Evolutionary conservation across 2,797 vertebrate species (phyloP), one percentile per base, ranked within the genome.

Genomic region (Brachyalestes nurse): DNA sequence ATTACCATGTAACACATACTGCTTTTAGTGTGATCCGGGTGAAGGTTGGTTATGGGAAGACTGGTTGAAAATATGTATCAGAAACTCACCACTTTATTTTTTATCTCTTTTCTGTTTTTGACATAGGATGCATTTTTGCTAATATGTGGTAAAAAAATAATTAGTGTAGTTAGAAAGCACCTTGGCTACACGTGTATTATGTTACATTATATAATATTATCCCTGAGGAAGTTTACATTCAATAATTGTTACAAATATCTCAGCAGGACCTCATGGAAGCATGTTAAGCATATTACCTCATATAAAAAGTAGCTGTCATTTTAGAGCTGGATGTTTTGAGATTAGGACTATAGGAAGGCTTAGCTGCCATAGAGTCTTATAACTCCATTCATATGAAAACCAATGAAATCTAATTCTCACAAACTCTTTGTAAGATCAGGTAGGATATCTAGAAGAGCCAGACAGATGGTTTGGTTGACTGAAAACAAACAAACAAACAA

Each of bases 51-150:
- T 86, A 81, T 82, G 78, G n/a, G 55, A 84, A 79, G 4, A 89
- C 87, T 87, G 88, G 92, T 91, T 87, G 61, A 0, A 45, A 65
- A 58, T 62, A 49, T 62, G 88, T 84, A n/a, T n/a, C n/a, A n/a
- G n/a, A n/a, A n/a, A n/a, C n/a, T n/a, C n/a, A n/a, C n/a, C 88
- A 88, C 83, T 91, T 91, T 90, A 85, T 8, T 0, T 53, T 49
- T 49, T 49, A 42, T 72, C 28, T 40, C 12, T 55, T 7, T 75
- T 65, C n/a, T 64, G 14, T 61, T 55, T 51, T n/a, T 14, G 47
- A 79, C 79, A 66, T 72, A 62, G 75, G 81, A 84, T 75, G 76
- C 53, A 23, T 45, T 28, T 72, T 62, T 82, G 78, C 84, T 85
- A 6, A 0, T 19, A 16, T 71, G 7, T 40, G 38, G 38, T n/a